Conservation (phyloP, 2,113 vertebrate species). For the Calidris pugnax region DNA sequence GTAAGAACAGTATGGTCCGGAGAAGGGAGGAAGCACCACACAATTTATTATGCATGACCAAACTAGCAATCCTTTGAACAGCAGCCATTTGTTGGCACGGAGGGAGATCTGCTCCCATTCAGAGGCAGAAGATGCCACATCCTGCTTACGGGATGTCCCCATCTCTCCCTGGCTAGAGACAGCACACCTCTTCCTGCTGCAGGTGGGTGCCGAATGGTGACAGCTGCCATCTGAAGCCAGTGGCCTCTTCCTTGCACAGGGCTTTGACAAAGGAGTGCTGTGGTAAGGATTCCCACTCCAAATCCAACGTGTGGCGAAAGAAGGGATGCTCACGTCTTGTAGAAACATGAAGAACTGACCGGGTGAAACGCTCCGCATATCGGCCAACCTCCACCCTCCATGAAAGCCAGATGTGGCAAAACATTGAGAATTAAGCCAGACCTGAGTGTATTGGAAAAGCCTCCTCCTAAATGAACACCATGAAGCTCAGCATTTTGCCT, state of each 20-base stretch:
- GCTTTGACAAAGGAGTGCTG: background rate
- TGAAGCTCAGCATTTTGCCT: background rate
- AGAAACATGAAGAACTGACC: background rate
- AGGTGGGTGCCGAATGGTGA: rapidly evolving
- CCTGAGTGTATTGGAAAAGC: background rate
- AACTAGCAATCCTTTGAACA: background rate
- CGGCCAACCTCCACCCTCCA: background rate
- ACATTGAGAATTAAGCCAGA: background rate
- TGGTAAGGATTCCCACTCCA: too few species aligned
- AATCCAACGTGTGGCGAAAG: rapidly evolving
- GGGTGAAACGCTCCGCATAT: background rate
- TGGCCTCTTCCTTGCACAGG: rapidly evolving
- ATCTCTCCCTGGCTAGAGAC: rapidly evolving
- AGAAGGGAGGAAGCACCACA: background rate
- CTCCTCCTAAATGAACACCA: background rate
- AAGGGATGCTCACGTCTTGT: background rate
- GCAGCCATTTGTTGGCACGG: background rate
- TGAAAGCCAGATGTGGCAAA: background rate
- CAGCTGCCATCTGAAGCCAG: background rate
- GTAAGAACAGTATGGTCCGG: background rate
- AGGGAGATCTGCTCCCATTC: background rate
- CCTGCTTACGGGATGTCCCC: background rate
- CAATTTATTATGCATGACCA: background rate
- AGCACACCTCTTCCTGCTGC: rapidly evolving
- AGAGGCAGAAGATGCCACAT: background rate